phyloP scores from a whole-genome alignment of 2,797 vertebrate genomes.

The Anas bernieri region DNA sequence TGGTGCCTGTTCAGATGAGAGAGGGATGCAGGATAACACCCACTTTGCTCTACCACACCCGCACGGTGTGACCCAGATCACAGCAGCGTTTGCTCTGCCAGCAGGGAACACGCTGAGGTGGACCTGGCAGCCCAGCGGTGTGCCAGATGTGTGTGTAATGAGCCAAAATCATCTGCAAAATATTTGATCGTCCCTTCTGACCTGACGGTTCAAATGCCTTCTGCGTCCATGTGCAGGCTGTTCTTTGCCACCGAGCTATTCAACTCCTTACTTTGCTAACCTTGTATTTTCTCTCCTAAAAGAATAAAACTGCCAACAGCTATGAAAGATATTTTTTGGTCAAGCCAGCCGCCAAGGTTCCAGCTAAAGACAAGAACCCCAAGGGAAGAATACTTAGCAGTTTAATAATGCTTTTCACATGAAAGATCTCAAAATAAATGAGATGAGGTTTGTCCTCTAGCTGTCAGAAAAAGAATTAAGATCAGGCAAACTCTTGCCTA shows the following conservation, averaged over 20 bases:
- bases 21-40: neutral
- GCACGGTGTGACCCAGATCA: neutral
- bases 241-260: neutral
- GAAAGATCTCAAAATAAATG: neutral
- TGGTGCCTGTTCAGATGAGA: neutral
- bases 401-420: neutral
- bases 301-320: neutral
- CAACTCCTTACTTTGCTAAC: neutral
- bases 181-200: neutral
- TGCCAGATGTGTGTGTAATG: neutral
- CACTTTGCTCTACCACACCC: neutral
- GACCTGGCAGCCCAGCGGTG: neutral
- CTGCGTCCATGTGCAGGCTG: neutral
- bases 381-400: neutral
- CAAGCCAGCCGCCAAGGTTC: slow-evolving; percentile 4
- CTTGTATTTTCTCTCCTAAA: neutral
- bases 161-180: neutral
- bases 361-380: neutral
- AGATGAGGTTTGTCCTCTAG: neutral
- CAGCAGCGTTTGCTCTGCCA: neutral
- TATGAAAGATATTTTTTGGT: neutral
- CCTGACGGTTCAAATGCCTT: neutral
- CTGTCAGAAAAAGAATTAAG: neutral
- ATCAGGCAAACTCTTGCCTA: neutral
- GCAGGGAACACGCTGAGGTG: neutral